These are phyloP conservation scores for Nasonia vitripennis DNA, from an alignment of 1,140 invertebrate genomes.

Conservation along the genomic window DNA sequence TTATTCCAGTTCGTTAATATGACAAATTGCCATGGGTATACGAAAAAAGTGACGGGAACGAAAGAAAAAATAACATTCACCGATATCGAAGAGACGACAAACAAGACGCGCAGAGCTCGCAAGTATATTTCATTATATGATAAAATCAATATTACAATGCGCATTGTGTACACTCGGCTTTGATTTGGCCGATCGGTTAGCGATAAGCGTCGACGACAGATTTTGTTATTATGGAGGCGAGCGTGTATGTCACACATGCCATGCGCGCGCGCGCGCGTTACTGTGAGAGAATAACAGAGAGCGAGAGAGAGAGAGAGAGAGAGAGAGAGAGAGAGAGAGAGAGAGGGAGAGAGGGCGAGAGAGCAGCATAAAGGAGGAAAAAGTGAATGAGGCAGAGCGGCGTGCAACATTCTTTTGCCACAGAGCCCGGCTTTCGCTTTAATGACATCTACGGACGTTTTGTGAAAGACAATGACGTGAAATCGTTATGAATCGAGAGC, in stretches of 20 bases:
- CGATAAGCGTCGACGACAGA: constrained; percentile 32
- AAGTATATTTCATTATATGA: constrained; percentile 34
- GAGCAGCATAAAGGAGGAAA: constrained; percentile 48
- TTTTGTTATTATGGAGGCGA: constrained; percentile 38
- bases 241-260: neutral
- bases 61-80: neutral
- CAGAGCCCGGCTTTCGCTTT: constrained; percentile 26
- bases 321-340: constrained; percentile 45
- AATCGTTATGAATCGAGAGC: constrained; percentile 50
- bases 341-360: constrained; percentile 48
- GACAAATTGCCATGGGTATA: neutral
- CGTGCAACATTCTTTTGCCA: constrained; percentile 15
- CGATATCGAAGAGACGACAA: constrained; percentile 10
- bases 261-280: neutral
- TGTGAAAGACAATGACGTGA: constrained; percentile 46
- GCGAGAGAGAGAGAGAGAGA: too few species aligned
- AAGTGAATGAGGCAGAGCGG: constrained; percentile 39
- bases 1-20: constrained; percentile 10
- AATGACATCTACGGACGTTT: constrained; percentile 44
- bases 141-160: constrained; percentile 48
- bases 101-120: neutral
- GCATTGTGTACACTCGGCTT: constrained; percentile 33
- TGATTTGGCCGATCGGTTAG: constrained; percentile 29
- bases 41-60: neutral
- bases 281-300: neutral